phyloP scores from a whole-genome alignment of 2,113 vertebrate species.

The Eublepharis macularius region DNA sequence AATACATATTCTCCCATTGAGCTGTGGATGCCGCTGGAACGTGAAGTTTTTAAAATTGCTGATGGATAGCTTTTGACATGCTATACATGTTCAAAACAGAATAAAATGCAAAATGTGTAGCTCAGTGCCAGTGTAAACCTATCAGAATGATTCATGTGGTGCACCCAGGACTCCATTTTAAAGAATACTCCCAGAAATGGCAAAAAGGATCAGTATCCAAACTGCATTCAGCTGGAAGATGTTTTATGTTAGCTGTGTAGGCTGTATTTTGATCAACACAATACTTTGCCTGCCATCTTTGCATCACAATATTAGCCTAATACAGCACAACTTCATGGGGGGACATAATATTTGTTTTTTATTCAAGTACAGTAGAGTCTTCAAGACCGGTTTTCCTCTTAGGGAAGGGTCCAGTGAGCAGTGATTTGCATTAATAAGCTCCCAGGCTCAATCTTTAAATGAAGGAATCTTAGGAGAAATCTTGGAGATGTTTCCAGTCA shows the following conservation, averaged over 20 bases:
- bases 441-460: neutral
- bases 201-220: slow-evolving; percentile 25
- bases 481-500: neutral
- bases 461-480: neutral
- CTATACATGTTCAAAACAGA: slow-evolving; percentile 31
- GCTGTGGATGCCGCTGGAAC: neutral
- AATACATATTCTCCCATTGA: neutral
- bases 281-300: neutral
- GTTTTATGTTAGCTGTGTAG: neutral
- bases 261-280: neutral
- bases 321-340: neutral
- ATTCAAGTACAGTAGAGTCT: neutral
- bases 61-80: slow-evolving; percentile 46
- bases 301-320: neutral
- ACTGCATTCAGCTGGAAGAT: neutral
- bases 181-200: slow-evolving; percentile 43
- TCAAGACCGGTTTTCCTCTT: neutral
- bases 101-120: slow-evolving; percentile 35
- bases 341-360: neutral
- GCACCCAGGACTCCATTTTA: slow-evolving; percentile 48
- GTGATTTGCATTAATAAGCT: no score
- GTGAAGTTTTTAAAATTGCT: slow-evolving; percentile 40
- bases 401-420: neutral
- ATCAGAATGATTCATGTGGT: slow-evolving; percentile 26
- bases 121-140: slow-evolving; percentile 41